Conservation (phyloP, 2,888 invertebrate species). For the Hemaris fuciformis region DNA sequence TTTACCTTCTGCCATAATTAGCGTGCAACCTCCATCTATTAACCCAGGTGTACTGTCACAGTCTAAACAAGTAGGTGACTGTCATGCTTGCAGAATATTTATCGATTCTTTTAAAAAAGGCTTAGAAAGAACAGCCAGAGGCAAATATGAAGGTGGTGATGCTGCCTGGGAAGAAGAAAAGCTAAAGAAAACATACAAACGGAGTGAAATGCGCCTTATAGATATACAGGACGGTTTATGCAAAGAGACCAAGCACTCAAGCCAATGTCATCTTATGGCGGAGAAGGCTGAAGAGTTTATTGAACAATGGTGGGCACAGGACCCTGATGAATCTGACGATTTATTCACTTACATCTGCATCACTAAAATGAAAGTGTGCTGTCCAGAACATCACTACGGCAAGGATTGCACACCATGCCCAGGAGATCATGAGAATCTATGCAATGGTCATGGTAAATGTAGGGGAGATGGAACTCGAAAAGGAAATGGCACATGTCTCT, state of each 20-base stretch:
- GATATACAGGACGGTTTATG: conserved; percentile 96
- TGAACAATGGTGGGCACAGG: conserved; percentile 93
- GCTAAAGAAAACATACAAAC: conserved; percentile 89
- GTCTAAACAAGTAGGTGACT: conserved; percentile 84
- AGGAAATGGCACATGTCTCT: conserved; percentile 95
- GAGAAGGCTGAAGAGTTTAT: conserved; percentile 91
- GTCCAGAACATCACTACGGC: conserved; percentile 92
- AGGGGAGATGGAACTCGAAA: conserved; percentile 94
- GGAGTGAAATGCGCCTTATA: conserved; percentile 93
- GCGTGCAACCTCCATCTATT: conserved; percentile 47
- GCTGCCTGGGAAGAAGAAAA: conserved; percentile 96
- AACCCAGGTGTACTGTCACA: conserved; percentile 53
- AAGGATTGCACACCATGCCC: conserved; percentile 89
- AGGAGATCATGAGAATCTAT: conserved; percentile 87
- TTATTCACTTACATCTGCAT: conserved; percentile 88
- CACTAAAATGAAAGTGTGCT: conserved; percentile 88
- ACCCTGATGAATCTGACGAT: conserved; percentile 63
- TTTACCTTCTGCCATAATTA: conserved; percentile 39
- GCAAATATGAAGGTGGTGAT: conserved; percentile 96
- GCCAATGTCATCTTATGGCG: conserved; percentile 91
- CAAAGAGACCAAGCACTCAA: conserved; percentile 84
- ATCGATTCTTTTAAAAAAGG: conserved; percentile 90
- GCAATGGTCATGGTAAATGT: conserved; percentile 90
- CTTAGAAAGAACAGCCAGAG: conserved; percentile 89
- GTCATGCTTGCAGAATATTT: conserved; percentile 88